A percentile compares a stretch with the other conserved stretches of the same genome.
phyloP scores from a whole-genome alignment of 2,113 vertebrate species.

The Carlito syrichta region DNA sequence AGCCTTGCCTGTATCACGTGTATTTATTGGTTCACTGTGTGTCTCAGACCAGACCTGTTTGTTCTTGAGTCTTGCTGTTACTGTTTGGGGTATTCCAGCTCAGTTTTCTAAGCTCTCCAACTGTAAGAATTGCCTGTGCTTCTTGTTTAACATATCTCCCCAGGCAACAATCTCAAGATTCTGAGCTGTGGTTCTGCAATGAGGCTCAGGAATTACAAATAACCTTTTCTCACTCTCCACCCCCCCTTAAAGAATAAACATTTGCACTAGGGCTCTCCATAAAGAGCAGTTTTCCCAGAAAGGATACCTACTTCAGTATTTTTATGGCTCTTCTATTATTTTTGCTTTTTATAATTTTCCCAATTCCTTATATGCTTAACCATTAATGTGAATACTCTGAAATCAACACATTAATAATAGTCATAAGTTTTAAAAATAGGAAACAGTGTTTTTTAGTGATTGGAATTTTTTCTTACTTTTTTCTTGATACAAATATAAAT shows the following conservation, averaged over 20 bases:
- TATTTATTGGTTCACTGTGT: too few relatives aligned
- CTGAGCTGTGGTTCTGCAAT: not conserved
- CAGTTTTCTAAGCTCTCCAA: not conserved
- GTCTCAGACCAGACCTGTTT: too few relatives aligned
- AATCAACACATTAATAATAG: not conserved
- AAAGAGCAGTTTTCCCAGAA: not conserved
- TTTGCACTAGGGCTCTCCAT: too few relatives aligned
- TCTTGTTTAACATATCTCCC: not conserved
- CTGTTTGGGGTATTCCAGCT: not conserved
- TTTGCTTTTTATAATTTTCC: not conserved
- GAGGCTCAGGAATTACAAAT: not conserved
- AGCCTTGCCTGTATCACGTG: too few relatives aligned
- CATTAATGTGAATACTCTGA: not conserved
- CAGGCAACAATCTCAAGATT: not conserved
- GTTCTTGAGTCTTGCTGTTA: not conserved
- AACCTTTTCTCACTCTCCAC: not conserved
- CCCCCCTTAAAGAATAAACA: too few relatives aligned
- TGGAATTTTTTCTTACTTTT: too few relatives aligned
- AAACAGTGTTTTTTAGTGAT: too few relatives aligned
- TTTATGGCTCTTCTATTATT: not conserved
- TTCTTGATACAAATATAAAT: too few relatives aligned
- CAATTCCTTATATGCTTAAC: not conserved
- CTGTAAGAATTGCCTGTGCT: not conserved
- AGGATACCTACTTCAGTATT: too few relatives aligned
- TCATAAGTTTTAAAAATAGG: too few relatives aligned